Evolutionary conservation across 64 coral and sea anemone species (phyloP).

Genomic region (Pocillopora verrucosa): DNA sequence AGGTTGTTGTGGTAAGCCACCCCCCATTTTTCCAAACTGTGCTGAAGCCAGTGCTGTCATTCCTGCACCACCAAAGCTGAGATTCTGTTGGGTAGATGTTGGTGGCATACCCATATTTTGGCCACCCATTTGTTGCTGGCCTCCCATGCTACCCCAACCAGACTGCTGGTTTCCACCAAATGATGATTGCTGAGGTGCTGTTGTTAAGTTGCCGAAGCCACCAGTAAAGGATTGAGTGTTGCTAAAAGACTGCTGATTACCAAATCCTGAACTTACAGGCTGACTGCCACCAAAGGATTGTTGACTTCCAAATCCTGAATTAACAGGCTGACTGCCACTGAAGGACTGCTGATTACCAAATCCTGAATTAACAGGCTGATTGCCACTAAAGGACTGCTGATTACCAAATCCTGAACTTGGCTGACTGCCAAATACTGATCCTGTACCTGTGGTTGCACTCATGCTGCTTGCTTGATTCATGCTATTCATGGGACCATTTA

Average conservation of each 20-base stretch:
- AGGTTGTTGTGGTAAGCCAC: slow-evolving; percentile 29
- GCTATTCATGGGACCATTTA: slow-evolving; percentile 73
- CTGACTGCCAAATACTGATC: slow-evolving; percentile 2
- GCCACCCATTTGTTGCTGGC: slow-evolving; percentile 26
- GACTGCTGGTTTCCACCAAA: slow-evolving; percentile 46
- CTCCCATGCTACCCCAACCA: slow-evolving; percentile 64
- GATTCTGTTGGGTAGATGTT: slow-evolving; percentile 60
- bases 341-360: neutral
- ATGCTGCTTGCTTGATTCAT: slow-evolving; percentile 72
- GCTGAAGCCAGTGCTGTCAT: slow-evolving; percentile 83
- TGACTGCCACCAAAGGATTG: neutral
- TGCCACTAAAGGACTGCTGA: too few relatives aligned
- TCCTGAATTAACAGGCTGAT: neutral
- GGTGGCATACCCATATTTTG: slow-evolving; percentile 61
- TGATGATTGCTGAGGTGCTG: slow-evolving; percentile 15
- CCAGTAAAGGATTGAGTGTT: slow-evolving; percentile 13
- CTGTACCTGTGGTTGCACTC: slow-evolving; percentile 13
- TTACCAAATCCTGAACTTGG: slow-evolving; percentile 24
- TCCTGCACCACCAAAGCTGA: slow-evolving; percentile 94
- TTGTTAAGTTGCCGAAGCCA: slow-evolving; percentile 71
- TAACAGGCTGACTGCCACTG: too few relatives aligned
- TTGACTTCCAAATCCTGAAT: too few relatives aligned
- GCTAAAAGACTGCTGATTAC: neutral
- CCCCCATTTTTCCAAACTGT: slow-evolving; percentile 93
- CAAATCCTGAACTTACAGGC: slow-evolving; percentile 20